phyloP scores from a whole-genome alignment of 2,797 vertebrate genomes.

The Sternarchorhynchus goeldii region DNA sequence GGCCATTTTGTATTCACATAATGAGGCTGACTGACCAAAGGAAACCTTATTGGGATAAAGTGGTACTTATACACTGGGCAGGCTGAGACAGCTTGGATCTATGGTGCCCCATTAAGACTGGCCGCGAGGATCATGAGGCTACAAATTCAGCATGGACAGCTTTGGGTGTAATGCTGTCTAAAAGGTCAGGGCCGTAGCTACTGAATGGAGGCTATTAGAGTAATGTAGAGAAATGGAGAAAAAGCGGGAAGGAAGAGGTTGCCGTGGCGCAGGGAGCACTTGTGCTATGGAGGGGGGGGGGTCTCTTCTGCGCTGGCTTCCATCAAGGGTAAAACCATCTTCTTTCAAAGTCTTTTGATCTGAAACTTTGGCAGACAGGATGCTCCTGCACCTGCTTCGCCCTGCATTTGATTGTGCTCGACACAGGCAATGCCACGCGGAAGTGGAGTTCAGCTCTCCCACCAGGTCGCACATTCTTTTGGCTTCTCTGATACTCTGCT shows the following conservation, averaged over 20 bases:
- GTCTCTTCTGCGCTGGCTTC: background rate
- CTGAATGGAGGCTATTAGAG: constrained; percentile 52
- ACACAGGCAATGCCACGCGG: background rate
- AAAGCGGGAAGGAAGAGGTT: constrained; percentile 28
- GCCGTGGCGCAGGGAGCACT: background rate
- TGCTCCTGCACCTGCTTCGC: constrained; percentile 1
- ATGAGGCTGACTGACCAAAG: constrained; percentile 61
- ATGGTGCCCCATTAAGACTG: constrained; percentile 79
- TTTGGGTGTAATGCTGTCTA: constrained; percentile 65
- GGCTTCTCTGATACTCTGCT: too few relatives aligned
- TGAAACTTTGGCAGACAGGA: constrained; percentile 3
- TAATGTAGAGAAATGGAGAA: constrained; percentile 39
- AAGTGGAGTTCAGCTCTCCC: background rate
- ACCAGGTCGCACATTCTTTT: constrained; percentile 7
- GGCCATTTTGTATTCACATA: constrained; percentile 73
- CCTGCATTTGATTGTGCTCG: background rate
- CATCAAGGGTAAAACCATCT: constrained; percentile 21
- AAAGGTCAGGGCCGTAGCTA: constrained; percentile 59
- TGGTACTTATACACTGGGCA: constrained; percentile 74
- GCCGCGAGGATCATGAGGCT: constrained; percentile 79
- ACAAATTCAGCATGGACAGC: constrained; percentile 70
- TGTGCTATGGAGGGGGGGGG: background rate
- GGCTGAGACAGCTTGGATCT: constrained; percentile 75
- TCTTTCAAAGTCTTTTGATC: constrained; percentile 19
- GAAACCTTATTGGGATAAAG: constrained; percentile 69